Base-by-base conservation (phyloP, 1,140 invertebrate genomes). In the Trichoplusia ni region DNA sequence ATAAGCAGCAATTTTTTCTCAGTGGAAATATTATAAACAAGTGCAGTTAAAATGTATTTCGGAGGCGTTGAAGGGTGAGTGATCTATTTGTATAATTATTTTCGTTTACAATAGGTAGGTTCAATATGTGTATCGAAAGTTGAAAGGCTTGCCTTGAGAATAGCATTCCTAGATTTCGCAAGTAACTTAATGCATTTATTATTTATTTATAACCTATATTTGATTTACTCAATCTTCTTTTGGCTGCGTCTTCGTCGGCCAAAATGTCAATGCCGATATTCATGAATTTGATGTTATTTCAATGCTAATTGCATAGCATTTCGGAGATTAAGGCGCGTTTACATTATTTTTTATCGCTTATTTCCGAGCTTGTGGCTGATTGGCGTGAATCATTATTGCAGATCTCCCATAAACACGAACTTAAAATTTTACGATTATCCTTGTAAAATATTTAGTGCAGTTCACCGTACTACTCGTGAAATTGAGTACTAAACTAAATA, bases 1-100 rank as follows among this genome's bases (percentile, higher is more conserved):
- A 29, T 13, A 25, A 27, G 19, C 42, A 44, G 4, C 18, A 35
- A 60, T 47, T 31, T 23, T 56, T 66, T 66, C 38, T 0, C 6
- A 27, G 35, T 60, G 54, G 37, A 33, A 63, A 35, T 60, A 44
- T 27, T 31, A 42, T 8, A 8, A 31, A 5, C 35, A 31, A 5
- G 46, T 44, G 27, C 25, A 3, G 19, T 19, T 29, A 62, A 56
- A 23, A 84, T 80, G 79, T 84, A 75, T 73, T 89, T 88, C 62
- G 86, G 86, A 2, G 86, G 85, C 37, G 81, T 86, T 13, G 86
- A 89, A 77, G 86, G 85, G 86, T 89, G 66, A 75, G 84, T 81
- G 25, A 16, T 44, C 8, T 47, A 35, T 71, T 58, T 60, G 29
- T 60, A 47, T 65, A 49, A 27, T 27, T 62, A 33, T 56, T 64